Percentiles rank a stretch among this genome's conserved stretches.
Evolutionary conservation across 64 coral and sea anemone genomes (phyloP).

Genomic region (Stichodactyla helianthus): DNA sequence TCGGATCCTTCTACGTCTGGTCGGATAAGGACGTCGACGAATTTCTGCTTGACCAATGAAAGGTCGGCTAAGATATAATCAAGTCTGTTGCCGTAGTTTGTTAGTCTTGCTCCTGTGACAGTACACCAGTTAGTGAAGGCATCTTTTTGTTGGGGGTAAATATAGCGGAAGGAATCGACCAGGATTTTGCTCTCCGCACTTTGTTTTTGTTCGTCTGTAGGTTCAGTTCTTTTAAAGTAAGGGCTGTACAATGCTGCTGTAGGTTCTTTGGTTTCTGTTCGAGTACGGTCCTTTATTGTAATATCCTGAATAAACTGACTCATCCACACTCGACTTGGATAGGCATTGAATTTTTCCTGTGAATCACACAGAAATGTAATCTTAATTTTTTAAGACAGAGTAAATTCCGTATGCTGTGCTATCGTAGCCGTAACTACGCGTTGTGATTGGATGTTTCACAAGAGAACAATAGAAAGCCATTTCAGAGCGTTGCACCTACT

Average conservation of each 20-base stretch:
- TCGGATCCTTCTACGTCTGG: slow-evolving; percentile 90
- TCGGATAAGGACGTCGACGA: slow-evolving; percentile 69
- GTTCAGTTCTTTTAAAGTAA: not conserved
- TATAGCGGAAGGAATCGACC: slow-evolving; percentile 75
- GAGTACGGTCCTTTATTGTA: not conserved
- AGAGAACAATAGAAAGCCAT: too few species aligned
- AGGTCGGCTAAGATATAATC: slow-evolving; percentile 90
- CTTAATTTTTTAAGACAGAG: not conserved
- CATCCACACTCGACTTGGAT: slow-evolving; percentile 63
- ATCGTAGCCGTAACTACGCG: too few species aligned
- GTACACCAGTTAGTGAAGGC: slow-evolving; percentile 95
- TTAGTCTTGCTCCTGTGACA: slow-evolving; percentile 78
- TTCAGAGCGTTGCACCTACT: too few species aligned
- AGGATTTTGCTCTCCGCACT: slow-evolving; percentile 11
- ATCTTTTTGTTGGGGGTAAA: slow-evolving; percentile 58
- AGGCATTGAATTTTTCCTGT: slow-evolving; percentile 45
- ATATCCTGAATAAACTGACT: slow-evolving; percentile 48
- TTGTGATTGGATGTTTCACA: too few species aligned
- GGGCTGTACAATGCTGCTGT: not conserved
- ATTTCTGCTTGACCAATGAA: slow-evolving; percentile 42
- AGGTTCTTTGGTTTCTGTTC: not conserved
- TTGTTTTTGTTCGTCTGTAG: not conserved
- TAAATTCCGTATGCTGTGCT: too few species aligned
- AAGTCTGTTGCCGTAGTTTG: slow-evolving; percentile 91
- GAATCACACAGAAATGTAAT: not conserved